These are phyloP conservation scores for Myotis lucifugus DNA, from an alignment of 2,113 vertebrate genomes.

Conservation along the genomic window DNA sequence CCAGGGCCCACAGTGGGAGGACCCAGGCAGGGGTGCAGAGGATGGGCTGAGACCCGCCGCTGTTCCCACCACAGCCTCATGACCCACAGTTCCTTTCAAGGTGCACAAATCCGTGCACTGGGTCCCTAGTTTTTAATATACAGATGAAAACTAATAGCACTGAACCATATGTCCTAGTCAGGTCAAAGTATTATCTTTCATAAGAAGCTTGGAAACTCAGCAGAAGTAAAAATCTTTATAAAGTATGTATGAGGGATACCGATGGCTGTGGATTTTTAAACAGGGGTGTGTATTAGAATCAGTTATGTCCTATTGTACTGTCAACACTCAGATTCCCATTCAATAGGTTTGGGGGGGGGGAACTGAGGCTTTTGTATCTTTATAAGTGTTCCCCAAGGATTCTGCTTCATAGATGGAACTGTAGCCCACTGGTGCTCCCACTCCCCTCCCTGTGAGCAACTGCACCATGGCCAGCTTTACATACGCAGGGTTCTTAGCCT, in stretches of 20 bases:
- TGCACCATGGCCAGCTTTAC: not conserved
- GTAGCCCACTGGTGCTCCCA: not conserved
- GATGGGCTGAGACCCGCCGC: no score
- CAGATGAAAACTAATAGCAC: not conserved
- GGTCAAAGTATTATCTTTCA: not conserved
- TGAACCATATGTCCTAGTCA: not conserved
- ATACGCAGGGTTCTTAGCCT: accelerated
- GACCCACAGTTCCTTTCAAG: no score
- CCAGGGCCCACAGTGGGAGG: no score
- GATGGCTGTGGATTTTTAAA: not conserved
- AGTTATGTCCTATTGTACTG: not conserved
- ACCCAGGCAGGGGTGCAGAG: no score
- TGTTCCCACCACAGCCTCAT: no score
- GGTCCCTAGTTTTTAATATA: not conserved
- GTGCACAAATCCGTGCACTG: no score
- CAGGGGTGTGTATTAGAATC: not conserved
- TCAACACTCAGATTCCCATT: not conserved
- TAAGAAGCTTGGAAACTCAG: not conserved
- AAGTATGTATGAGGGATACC: not conserved
- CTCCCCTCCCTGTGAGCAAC: not conserved
- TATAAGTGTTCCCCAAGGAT: not conserved
- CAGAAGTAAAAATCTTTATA: constrained; percentile 6
- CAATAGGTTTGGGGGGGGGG: not conserved
- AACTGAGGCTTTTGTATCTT: not conserved
- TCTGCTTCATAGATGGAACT: not conserved